Base-by-base conservation (phyloP, 2,888 invertebrate species). In the Peribatodes rhomboidaria region DNA sequence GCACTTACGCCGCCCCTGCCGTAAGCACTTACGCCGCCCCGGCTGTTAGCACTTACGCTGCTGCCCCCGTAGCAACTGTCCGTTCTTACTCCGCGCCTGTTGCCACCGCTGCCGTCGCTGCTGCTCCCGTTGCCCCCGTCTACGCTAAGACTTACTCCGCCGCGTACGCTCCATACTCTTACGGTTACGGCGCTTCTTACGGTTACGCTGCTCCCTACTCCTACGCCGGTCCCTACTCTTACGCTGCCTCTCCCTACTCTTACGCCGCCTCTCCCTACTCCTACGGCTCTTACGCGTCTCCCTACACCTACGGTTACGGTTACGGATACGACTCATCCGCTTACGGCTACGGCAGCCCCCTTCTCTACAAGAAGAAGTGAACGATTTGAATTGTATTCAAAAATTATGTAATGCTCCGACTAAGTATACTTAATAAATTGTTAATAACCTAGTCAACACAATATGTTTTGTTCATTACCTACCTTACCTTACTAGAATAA, bases 1-100 rank as follows among this genome's bases (percentile, higher is more conserved):
- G 44, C 20, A 16, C 41, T 8, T 44, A 44, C 44, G 9, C 16
- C 20, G 44, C 49, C 10, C 49, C 49, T n/a, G 50, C 35, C 0
- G 35, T 37, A 18, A 50, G 35, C 35, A 37, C 50, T 9, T 20
- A 10, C n/a, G 47, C 47, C 7, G 27, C 27, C 18, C 9, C 42
- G 6, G 18, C 18, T 18, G 47, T 31, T 13, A 44, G 44, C 44
- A 41, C 41, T 7, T 44, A 44, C 44, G 18, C 44, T 13, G 44
- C 44, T 44, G 37, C 37, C 4, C 16, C 41, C 1, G 35, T 35
- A 9, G 35, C n/a, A n/a, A n/a, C 37, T 37, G 52, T 50, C 54
- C 56, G 68, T 9, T 65, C 69, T 11, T 54, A 57, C 49, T 42
- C 66, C 9, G 57, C 67, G 10, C 47, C 62, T n/a, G 39, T 46